Base-by-base conservation (phyloP, 2,888 invertebrate species). In the Yponomeuta sedellus region DNA sequence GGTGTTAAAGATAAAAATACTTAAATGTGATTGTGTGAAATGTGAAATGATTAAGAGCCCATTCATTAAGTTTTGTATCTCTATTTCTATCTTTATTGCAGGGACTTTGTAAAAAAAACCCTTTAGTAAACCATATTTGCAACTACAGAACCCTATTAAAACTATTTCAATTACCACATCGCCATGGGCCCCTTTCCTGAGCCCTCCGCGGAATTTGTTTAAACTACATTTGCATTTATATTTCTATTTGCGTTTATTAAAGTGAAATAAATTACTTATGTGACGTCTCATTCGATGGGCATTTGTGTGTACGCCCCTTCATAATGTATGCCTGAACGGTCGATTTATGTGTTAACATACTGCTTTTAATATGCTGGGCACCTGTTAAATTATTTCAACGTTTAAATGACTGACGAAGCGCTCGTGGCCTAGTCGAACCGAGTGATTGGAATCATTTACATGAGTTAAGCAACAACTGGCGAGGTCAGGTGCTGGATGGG, bases 171-270 rank as follows among this genome's bases (percentile, higher is more conserved):
- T 12, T 12, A 52, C 34, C 34, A n/a, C n/a, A 34, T 34, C 8
- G 34, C 34, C 34, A 34, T 34, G 16, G 4, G 44, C 44, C 44
- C 44, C 16, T 52, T 5, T 16, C 5, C 16, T 6, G 16, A 52
- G 16, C 44, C 44, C 44, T 52, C 44, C 12, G 44, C 16, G 8
- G 44, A 52, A 52, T 66, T 66, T 63, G 57, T 66, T 66, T 64
- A 64, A 66, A 64, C 44, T 61, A 62, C 61, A 66, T 66, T 66
- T 66, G 59, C 65, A 65, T 65, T 20, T 65, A 59, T 80, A 83
- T 84, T 83, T 83, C 85, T 80, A 83, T 84, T 83, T 83, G 85
- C 80, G 83, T 83, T 72, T 78, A 83, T 86, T 86, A 86, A 83
- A 84, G 70, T 71, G 77, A 77, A 78, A 86, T 87, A 82, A 82